Conservation (phyloP, 2,888 invertebrate species). For the Mactromeris polynyma region DNA sequence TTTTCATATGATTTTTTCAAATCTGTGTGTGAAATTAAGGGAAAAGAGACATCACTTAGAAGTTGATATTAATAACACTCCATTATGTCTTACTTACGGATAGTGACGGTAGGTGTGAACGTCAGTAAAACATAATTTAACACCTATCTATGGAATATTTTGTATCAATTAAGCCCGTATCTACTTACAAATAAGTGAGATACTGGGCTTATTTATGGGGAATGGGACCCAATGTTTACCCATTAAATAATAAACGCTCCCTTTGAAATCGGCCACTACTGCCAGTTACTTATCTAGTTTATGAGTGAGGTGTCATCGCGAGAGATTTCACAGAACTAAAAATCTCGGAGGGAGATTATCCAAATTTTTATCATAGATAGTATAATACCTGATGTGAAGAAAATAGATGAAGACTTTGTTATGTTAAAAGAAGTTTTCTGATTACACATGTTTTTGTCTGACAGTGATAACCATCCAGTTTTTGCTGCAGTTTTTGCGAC, state of each 20-base stretch:
- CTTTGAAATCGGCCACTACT: conserved; percentile 41
- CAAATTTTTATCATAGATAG: conserved; percentile 5
- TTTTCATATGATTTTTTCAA: neutral
- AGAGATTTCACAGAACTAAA: conserved; percentile 35
- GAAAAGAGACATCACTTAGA: neutral
- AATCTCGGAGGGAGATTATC: conserved; percentile 1
- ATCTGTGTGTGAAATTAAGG: neutral
- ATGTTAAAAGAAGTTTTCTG: neutral
- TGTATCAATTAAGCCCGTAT: conserved; percentile 37
- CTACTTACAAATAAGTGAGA: conserved; percentile 46
- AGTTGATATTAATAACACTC: neutral
- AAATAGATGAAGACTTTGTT: neutral
- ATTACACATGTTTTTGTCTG: neutral
- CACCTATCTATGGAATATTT: conserved; percentile 39
- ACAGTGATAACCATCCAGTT: no score
- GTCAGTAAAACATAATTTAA: conserved; percentile 16
- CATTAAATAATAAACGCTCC: conserved; percentile 62
- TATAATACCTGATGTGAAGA: neutral
- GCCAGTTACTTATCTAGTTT: conserved; percentile 62
- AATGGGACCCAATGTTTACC: conserved; percentile 32
- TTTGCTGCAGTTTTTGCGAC: no score
- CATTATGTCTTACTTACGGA: conserved; percentile 7
- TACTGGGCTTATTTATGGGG: conserved; percentile 42
- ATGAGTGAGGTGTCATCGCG: conserved; percentile 32
- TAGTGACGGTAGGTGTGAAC: neutral